A percentile compares a stretch with the other conserved stretches of the same genome.
Evolutionary conservation across 2,113 vertebrate genomes (phyloP).

Genomic region (Lipophrys pholis): DNA sequence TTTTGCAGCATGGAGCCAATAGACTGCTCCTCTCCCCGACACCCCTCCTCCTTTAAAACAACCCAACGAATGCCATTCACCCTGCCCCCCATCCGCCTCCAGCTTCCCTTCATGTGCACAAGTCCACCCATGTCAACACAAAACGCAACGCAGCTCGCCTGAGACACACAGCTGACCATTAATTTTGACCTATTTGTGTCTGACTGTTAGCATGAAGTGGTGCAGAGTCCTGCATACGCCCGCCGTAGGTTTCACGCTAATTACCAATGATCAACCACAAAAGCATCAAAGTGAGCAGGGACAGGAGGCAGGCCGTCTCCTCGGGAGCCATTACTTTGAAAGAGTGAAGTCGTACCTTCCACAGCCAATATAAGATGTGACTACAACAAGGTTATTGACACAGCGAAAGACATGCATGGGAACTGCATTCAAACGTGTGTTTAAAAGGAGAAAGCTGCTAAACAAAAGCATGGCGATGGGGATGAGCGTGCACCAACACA

Average conservation of each 20-base stretch:
- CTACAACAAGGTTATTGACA: constrained; percentile 14
- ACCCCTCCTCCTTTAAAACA: constrained; percentile 75
- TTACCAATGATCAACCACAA: constrained; percentile 62
- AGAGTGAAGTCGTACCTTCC: constrained; percentile 45
- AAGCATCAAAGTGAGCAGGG: constrained; percentile 51
- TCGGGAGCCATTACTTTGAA: constrained; percentile 29
- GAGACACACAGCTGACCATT: constrained; percentile 74
- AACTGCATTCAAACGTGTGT: constrained; percentile 19
- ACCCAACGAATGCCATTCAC: constrained; percentile 73
- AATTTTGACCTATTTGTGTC: constrained; percentile 81
- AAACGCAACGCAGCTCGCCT: constrained; percentile 65
- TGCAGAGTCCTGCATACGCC: constrained; percentile 39
- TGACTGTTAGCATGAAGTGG: constrained; percentile 49
- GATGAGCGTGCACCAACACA: constrained; percentile 51
- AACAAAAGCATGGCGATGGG: constrained; percentile 39
- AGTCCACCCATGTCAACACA: constrained; percentile 74
- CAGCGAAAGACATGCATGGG: constrained; percentile 32
- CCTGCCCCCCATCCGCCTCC: constrained; percentile 79
- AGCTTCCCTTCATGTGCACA: constrained; percentile 68
- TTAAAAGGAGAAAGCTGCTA: constrained; percentile 23
- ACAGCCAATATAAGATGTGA: constrained; percentile 64
- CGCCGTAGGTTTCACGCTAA: constrained; percentile 53
- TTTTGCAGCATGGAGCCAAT: constrained; percentile 73
- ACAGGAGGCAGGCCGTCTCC: constrained; percentile 30
- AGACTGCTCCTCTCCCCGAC: constrained; percentile 59